A percentile compares a stretch with the other conserved stretches of the same genome.
Evolutionary conservation across 2,113 vertebrate species (phyloP).

Genomic region (Psittacula cyanocephala): DNA sequence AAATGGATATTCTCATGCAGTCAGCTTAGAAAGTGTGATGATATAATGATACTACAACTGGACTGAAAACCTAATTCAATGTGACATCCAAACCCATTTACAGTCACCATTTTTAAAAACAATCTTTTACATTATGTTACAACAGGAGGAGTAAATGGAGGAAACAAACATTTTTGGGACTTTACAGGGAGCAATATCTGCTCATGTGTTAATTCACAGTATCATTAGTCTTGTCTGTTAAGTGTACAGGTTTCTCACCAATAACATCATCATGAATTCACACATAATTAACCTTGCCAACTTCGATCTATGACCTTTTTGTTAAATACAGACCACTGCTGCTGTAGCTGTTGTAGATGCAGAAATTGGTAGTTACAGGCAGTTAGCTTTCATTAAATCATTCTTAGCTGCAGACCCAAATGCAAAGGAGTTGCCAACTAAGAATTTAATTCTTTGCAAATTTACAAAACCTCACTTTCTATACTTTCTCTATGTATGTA

Average conservation of each 20-base stretch:
- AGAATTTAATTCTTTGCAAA: not conserved
- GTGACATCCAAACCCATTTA: not conserved
- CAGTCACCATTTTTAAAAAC: not conserved
- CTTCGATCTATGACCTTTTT: not conserved
- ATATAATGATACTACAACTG: not conserved
- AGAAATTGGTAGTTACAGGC: not conserved
- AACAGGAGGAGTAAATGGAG: not conserved
- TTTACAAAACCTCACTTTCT: not conserved
- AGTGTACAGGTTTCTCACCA: not conserved
- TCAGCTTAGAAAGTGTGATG: not conserved
- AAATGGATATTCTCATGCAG: not conserved
- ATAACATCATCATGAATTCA: not conserved
- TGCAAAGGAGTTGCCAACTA: not conserved
- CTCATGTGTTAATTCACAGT: not conserved
- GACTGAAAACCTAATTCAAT: not conserved
- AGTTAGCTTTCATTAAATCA: not conserved
- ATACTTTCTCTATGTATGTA: not conserved
- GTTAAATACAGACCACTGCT: not conserved
- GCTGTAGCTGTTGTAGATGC: not conserved
- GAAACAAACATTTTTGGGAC: not conserved
- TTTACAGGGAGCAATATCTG: not conserved
- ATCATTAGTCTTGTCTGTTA: not conserved
- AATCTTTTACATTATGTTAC: not conserved
- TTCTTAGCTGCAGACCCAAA: not conserved
- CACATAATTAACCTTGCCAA: not conserved